Evolutionary conservation across 2,113 vertebrate genomes (phyloP).

Genomic region (Ctenomys sociabilis): DNA sequence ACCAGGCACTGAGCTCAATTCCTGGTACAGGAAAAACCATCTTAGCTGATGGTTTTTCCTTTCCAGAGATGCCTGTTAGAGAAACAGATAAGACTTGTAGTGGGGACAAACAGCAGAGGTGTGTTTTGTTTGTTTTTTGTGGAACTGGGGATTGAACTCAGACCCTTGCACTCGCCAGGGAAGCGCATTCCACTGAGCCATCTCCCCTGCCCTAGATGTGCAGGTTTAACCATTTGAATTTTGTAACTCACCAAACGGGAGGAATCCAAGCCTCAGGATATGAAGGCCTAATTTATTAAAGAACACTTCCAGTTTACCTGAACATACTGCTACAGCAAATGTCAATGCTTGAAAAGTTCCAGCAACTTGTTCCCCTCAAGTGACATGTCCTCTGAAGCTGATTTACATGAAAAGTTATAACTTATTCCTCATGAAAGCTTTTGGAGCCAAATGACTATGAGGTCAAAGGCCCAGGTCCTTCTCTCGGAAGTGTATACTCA

Average conservation of each 20-base stretch:
- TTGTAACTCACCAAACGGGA: constrained; percentile 2
- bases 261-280: neutral
- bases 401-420: neutral
- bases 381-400: constrained; percentile 11
- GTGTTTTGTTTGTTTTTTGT: too few relatives aligned
- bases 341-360: constrained; percentile 23
- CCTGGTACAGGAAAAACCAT: neutral
- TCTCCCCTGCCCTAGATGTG: too few relatives aligned
- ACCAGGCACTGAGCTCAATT: too few relatives aligned
- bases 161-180: too few relatives aligned
- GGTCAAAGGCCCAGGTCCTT: neutral
- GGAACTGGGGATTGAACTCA: too few relatives aligned
- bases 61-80: constrained; percentile 49
- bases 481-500: neutral
- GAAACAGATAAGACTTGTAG: neutral
- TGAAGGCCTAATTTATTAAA: neutral
- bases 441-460: neutral
- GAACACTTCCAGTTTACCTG: neutral
- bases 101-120: constrained; percentile 33
- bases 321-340: constrained; percentile 16
- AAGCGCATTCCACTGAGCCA: too few relatives aligned
- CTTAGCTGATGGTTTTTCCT: neutral
- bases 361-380: neutral
- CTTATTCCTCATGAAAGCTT: neutral
- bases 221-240: constrained; percentile 17